Conservation (phyloP, 2,888 invertebrate species). For the Cephus runcator region DNA sequence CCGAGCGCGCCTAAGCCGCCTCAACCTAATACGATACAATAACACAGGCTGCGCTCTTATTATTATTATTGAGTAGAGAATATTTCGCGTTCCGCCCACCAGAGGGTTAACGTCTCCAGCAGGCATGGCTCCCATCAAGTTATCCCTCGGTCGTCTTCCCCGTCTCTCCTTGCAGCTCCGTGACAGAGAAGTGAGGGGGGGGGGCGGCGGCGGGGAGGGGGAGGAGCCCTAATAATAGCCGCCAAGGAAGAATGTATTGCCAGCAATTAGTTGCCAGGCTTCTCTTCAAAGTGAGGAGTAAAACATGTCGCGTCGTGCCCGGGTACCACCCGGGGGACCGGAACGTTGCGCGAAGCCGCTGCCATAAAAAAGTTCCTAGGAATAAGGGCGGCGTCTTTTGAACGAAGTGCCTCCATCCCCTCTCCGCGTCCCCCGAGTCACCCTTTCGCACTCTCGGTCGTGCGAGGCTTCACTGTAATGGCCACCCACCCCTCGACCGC, state of each 20-base stretch:
- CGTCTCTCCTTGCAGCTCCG: not conserved
- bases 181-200: not conserved
- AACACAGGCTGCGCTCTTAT: not conserved
- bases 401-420: not conserved
- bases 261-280: constrained; percentile 11
- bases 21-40: not conserved
- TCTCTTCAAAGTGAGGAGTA: constrained; percentile 6
- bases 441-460: not conserved
- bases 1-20: not conserved
- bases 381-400: not conserved
- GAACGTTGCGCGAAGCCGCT: not conserved
- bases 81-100: not conserved
- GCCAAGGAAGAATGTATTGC: constrained; percentile 6
- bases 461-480: not conserved
- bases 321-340: not conserved
- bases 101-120: not conserved
- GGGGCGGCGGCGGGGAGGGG: not conserved
- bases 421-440: not conserved
- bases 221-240: constrained; percentile 5
- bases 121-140: constrained; percentile 1
- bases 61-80: not conserved
- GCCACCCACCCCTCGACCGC: not conserved
- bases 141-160: not conserved
- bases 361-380: not conserved
- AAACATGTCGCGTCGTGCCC: constrained; percentile 1